Percentiles rank a stretch among this genome's conserved stretches.
phyloP scores from a whole-genome alignment of 1,140 invertebrate genomes.

The Batillaria attramentaria region DNA sequence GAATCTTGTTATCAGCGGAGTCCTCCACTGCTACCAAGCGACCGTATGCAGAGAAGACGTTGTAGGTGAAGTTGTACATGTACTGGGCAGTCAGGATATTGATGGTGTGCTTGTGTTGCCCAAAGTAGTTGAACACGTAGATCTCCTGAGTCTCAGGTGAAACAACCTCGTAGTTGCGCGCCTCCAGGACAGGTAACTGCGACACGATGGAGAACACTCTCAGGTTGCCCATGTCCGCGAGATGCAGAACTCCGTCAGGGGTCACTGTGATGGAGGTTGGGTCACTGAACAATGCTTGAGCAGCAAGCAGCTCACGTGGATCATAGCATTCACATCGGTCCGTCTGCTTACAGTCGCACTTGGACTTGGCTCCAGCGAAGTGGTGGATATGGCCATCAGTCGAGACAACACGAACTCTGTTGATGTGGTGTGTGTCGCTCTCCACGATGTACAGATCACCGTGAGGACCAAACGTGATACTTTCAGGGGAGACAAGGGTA shows the following conservation, averaged over 20 bases:
- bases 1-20: constrained; percentile 90
- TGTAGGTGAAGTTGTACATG: constrained; percentile 94
- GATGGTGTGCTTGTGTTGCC: constrained; percentile 92
- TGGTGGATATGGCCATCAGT: constrained; percentile 93
- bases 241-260: constrained; percentile 90
- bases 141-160: constrained; percentile 92
- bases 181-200: constrained; percentile 89
- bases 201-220: constrained; percentile 92
- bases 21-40: constrained; percentile 94
- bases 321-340: constrained; percentile 86
- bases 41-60: constrained; percentile 96
- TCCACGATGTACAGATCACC: constrained; percentile 96
- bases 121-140: constrained; percentile 96
- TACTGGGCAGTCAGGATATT: constrained; percentile 94
- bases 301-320: constrained; percentile 88
- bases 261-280: constrained; percentile 91
- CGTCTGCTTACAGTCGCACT: constrained; percentile 89
- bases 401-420: constrained; percentile 90
- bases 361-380: constrained; percentile 94
- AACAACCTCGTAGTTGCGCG: constrained; percentile 92
- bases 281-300: constrained; percentile 94
- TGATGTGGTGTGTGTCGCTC: constrained; percentile 90
- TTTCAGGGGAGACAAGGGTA: constrained; percentile 92
- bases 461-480: constrained; percentile 91
- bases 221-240: constrained; percentile 87